These are phyloP conservation scores for Enteromius argenteus DNA, from an alignment of 2,797 vertebrate genomes.

Conservation along the genomic window DNA sequence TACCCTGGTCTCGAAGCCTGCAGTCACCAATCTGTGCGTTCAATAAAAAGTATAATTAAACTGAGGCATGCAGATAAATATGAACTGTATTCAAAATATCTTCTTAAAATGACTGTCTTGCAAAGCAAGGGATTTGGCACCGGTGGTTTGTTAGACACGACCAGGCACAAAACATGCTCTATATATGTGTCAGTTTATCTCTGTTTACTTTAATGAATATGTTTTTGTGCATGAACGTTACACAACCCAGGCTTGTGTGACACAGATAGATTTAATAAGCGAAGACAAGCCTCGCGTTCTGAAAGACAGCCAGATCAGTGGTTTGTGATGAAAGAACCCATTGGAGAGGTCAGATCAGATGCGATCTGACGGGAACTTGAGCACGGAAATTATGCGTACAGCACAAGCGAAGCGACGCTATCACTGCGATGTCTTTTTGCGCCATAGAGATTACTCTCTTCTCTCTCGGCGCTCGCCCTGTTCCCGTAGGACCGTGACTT, in stretches of 20 bases:
- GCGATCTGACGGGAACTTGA: conserved; percentile 77
- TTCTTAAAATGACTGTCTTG: conserved; percentile 36
- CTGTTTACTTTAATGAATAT: neutral
- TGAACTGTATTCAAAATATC: conserved; percentile 41
- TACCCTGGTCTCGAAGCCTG: conserved; percentile 35
- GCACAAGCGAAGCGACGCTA: conserved; percentile 75
- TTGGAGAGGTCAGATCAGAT: conserved; percentile 72
- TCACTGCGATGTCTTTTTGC: conserved; percentile 68
- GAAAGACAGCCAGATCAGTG: conserved; percentile 22
- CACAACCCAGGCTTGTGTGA: conserved; percentile 15
- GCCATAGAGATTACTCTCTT: conserved; percentile 70
- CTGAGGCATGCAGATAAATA: conserved; percentile 40
- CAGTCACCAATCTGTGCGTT: conserved; percentile 43
- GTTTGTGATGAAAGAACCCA: conserved; percentile 73
- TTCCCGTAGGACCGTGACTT: conserved; percentile 72
- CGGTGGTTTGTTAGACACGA: conserved; percentile 23
- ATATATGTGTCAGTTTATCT: neutral
- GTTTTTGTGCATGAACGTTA: neutral
- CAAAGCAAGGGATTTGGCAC: conserved; percentile 5
- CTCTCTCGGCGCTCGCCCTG: conserved; percentile 67
- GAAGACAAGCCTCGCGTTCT: neutral
- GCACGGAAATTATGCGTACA: conserved; percentile 75
- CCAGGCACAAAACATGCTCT: conserved; percentile 1
- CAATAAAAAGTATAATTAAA: conserved; percentile 60
- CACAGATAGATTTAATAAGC: conserved; percentile 25